phyloP scores from a whole-genome alignment of 2,113 vertebrate genomes.

The Campylorhamphus procurvoides region DNA sequence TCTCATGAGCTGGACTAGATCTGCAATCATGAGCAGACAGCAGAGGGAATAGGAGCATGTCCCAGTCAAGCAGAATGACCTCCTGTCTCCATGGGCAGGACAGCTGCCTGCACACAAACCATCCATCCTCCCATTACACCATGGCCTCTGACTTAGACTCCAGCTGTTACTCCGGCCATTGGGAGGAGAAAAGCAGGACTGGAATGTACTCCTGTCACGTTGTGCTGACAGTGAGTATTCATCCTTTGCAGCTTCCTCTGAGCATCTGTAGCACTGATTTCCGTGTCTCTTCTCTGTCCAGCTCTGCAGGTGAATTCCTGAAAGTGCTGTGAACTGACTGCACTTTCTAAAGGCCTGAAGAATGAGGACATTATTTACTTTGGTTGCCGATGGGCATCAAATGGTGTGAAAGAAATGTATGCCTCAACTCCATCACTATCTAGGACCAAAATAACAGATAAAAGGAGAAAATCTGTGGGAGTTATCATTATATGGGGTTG shows the following conservation, averaged over 20 bases:
- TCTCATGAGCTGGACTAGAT: background rate
- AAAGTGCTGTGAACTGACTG: background rate
- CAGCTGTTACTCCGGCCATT: background rate
- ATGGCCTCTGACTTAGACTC: background rate
- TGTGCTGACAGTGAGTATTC: background rate
- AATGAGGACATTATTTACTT: conserved; percentile 67
- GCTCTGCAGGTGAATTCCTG: background rate
- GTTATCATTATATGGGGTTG: conserved; percentile 57
- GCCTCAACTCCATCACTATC: conserved; percentile 71
- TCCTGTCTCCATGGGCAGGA: background rate
- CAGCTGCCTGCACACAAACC: background rate
- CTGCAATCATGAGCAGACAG: background rate
- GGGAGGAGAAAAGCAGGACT: background rate
- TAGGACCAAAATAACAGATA: conserved; percentile 76
- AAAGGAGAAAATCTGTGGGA: conserved; percentile 60
- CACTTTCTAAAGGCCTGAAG: background rate
- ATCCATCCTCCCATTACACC: background rate
- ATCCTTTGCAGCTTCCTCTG: background rate
- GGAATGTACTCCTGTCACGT: background rate
- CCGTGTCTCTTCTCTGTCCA: background rate
- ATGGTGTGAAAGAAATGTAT: conserved; percentile 68
- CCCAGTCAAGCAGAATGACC: background rate
- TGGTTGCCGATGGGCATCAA: conserved; percentile 42
- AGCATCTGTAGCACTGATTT: background rate
- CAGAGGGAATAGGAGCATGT: background rate